These are phyloP conservation scores for Steinernema khuongi DNA, from an alignment of 1,140 invertebrate genomes.

Conservation along the genomic window DNA sequence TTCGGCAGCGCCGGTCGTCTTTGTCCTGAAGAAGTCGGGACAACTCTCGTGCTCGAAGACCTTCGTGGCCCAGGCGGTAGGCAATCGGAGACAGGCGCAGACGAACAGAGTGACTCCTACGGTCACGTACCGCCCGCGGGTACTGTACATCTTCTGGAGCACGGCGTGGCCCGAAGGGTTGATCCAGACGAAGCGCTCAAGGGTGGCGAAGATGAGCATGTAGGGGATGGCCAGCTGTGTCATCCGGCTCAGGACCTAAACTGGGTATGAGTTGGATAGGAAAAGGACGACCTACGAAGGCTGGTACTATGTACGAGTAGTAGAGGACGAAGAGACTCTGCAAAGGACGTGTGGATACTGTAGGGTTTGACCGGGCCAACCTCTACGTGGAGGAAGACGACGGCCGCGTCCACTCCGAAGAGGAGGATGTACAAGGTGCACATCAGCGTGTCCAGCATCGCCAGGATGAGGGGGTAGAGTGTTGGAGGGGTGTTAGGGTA, in stretches of 20 bases:
- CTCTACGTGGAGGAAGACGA: slow-evolving; percentile 42
- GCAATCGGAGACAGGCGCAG: slow-evolving; percentile 38
- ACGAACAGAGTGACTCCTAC: slow-evolving; percentile 29
- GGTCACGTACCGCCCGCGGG: slow-evolving; percentile 33
- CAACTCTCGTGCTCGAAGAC: slow-evolving; percentile 39
- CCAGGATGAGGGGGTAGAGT: slow-evolving; percentile 48
- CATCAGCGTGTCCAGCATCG: slow-evolving; percentile 48
- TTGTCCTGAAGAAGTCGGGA: slow-evolving; percentile 43
- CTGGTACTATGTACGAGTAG: slow-evolving; percentile 52
- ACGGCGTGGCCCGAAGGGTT: not conserved
- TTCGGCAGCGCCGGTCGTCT: slow-evolving; percentile 16
- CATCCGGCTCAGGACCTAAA: slow-evolving; percentile 35
- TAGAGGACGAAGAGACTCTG: slow-evolving; percentile 48
- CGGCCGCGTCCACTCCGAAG: slow-evolving; percentile 50
- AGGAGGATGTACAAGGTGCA: slow-evolving; percentile 54
- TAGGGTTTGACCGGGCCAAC: not conserved
- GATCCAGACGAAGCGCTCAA: slow-evolving; percentile 53
- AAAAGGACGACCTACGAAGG: slow-evolving; percentile 24
- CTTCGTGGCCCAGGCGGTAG: slow-evolving; percentile 35
- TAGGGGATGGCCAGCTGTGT: slow-evolving; percentile 52
- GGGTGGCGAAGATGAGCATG: slow-evolving; percentile 56
- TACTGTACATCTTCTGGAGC: slow-evolving; percentile 31
- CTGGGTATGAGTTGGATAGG: not conserved
- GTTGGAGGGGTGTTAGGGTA: slow-evolving; percentile 49
- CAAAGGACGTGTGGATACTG: slow-evolving; percentile 14